Base-by-base conservation (phyloP, 2,888 invertebrate genomes). In the Tenthredo livida region DNA sequence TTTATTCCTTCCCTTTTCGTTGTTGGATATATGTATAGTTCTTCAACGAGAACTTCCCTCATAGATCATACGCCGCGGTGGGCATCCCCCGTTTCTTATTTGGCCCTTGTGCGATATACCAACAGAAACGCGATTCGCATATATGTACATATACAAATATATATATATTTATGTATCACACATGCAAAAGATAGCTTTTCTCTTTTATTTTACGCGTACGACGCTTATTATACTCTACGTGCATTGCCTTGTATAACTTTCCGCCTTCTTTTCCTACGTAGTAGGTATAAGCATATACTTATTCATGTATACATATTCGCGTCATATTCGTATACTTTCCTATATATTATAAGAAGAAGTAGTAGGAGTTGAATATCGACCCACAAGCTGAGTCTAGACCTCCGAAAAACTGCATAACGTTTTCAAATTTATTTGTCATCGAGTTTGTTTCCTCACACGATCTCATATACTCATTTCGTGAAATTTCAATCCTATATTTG, bases 291-390 rank as follows among this genome's bases (percentile, higher is more conserved):
- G 15, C 29, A 29, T 75, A 25, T 47, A 47, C 15, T 12, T 50
- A 25, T 73, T 2, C 2, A 2, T 25, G 15, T 21, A 33, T 37
- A 33, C n/a, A 12, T n/a, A 33, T 29, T 77, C 17, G 4, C 54
- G 50, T 77, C 37, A 37, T 12, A 9, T 70, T 47, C 47, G 12
- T 10, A 15, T 47, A 47, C 47, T 47, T 47, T 12, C 12, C 47
- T 33, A 67, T 33, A 58, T 58, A 58, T 1, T n/a, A 58, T 58
- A 58, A 9, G 9, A 21, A 61, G n/a, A 29, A 25, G 33, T 21
- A 40, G 78, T 61, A 61, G 78, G 61, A 80, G 58, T 80, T 21
- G 37, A 58, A 37, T 80, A 80, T 80, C 78, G 78, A 80, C 61
- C 78, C 78, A 33, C 58, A 10, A 33, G 37, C 78, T 21, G 7